Base-by-base conservation (phyloP, 2,888 invertebrate genomes). In the Tethea ocularis region DNA sequence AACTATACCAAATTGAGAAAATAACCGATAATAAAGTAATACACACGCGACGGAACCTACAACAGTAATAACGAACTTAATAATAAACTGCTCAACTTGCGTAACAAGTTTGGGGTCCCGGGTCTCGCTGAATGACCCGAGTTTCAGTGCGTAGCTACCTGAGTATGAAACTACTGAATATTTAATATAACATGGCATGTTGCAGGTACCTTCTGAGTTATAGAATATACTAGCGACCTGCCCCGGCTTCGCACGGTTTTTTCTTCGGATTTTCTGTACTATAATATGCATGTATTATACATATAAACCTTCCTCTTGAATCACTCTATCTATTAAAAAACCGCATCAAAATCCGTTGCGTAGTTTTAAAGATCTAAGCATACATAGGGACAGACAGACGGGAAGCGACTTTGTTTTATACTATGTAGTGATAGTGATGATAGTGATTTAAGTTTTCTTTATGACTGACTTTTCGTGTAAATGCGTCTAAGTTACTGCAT, bases 101-200 rank as follows among this genome's bases (percentile, higher is more conserved):
- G 22, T 64, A 62, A 58, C 60, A 51, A 65, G 51, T 57, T 61
- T 22, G 52, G 53, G 46, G 57, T 61, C 64, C 63, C 56, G 61
- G 54, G 68, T 65, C 20, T 7, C 41, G 38, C 58, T 52, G 26
- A 59, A 57, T 61, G 53, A 53, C 57, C 57, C 29, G 33, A 62
- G 57, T 63, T 58, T 57, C 57, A 58, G 57, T 61, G 22, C 26
- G 57, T 24, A 62, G 41, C 41, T 66, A 51, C 41, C 57, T 58
- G 51, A 57, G 15, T 7, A 23, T 13, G 24, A 51, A 51, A 52
- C 38, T 51, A 22, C 59, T 71, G 59, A 68, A 74, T 68, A 71
- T 63, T 72, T 64, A 51, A 71, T 6, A 26, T 38, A 33, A 2
- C 33, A 8, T n/a, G 38, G 38, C 15, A 38, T 15, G 4, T 6